Percentiles rank a stretch among this genome's conserved stretches.
Evolutionary conservation across 2,888 invertebrate species (phyloP).

Genomic region (Liopterus haemorrhoidalis): DNA sequence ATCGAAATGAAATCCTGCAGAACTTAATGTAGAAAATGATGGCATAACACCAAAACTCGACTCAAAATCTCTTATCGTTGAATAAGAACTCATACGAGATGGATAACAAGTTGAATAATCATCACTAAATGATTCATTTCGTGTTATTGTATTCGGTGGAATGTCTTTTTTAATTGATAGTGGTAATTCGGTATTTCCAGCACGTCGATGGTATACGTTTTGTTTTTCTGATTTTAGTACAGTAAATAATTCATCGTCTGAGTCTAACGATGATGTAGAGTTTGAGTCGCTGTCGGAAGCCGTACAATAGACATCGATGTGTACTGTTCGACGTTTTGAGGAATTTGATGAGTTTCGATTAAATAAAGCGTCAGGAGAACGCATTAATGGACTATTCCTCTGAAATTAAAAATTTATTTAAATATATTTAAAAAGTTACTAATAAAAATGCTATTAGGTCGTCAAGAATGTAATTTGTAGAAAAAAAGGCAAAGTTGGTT

Average conservation of each 20-base stretch:
- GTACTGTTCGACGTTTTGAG: conserved; percentile 61
- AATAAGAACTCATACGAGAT: conserved; percentile 54
- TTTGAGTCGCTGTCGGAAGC: conserved; percentile 51
- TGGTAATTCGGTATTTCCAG: conserved; percentile 47
- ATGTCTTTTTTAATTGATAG: conserved; percentile 32
- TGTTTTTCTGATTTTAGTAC: conserved; percentile 59
- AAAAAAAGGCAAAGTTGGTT: too few species aligned
- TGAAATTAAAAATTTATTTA: conserved; percentile 25
- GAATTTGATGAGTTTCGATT: conserved; percentile 39
- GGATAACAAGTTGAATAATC: conserved; percentile 57
- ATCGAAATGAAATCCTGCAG: conserved; percentile 46
- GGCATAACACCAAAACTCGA: conserved; percentile 50
- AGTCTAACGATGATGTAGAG: conserved; percentile 38
- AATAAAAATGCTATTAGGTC: too few species aligned
- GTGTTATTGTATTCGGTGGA: conserved; percentile 8
- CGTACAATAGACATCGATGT: conserved; percentile 70
- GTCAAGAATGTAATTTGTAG: too few species aligned
- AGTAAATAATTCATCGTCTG: conserved; percentile 49
- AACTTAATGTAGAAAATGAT: conserved; percentile 49
- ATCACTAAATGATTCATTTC: conserved; percentile 36
- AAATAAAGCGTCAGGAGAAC: conserved; percentile 35
- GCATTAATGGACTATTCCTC: conserved; percentile 31
- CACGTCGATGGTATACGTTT: conserved; percentile 53
- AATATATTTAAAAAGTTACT: too few species aligned
- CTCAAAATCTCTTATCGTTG: conserved; percentile 52